phyloP scores from a whole-genome alignment of 92 coral and sea anemone species.

The Paragorgia papillata region DNA sequence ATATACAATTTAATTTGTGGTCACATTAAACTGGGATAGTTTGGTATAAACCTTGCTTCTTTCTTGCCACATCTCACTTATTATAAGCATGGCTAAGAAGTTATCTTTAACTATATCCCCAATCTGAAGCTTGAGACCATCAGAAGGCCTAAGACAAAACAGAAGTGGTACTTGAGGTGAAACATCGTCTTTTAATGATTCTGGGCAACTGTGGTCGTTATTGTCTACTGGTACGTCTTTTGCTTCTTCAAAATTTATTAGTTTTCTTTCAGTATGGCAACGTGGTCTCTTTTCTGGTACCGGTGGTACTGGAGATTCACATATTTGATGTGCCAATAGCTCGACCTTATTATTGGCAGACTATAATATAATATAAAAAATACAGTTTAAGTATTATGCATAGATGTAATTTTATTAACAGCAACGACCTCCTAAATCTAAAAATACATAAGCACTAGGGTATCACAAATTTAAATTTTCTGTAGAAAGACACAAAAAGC shows the following conservation, averaged over 20 bases:
- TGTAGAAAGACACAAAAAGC: too few species aligned
- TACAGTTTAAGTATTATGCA: too few species aligned
- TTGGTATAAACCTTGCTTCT: conserved; percentile 22
- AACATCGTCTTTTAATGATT: not conserved
- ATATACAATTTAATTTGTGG: not conserved
- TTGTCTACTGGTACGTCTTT: not conserved
- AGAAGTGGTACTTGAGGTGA: conserved; percentile 8
- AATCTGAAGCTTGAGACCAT: conserved; percentile 33
- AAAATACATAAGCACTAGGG: too few species aligned
- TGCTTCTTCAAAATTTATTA: not conserved
- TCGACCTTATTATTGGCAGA: too few species aligned
- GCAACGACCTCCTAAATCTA: too few species aligned
- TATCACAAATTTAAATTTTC: too few species aligned
- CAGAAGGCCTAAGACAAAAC: conserved; percentile 24
- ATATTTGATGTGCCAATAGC: too few species aligned
- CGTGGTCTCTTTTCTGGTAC: too few species aligned
- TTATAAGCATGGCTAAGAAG: conserved; percentile 34
- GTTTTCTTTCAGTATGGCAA: not conserved
- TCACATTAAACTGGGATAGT: conserved; percentile 9
- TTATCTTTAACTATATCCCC: conserved; percentile 20
- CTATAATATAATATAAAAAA: too few species aligned
- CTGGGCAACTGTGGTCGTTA: not conserved
- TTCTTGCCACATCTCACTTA: conserved; percentile 37
- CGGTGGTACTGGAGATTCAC: too few species aligned
- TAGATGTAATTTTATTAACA: too few species aligned